A percentile compares a stretch with the other conserved stretches of the same genome.
Evolutionary conservation across 2,888 invertebrate species (phyloP).

Genomic region (Lissonota sp.): DNA sequence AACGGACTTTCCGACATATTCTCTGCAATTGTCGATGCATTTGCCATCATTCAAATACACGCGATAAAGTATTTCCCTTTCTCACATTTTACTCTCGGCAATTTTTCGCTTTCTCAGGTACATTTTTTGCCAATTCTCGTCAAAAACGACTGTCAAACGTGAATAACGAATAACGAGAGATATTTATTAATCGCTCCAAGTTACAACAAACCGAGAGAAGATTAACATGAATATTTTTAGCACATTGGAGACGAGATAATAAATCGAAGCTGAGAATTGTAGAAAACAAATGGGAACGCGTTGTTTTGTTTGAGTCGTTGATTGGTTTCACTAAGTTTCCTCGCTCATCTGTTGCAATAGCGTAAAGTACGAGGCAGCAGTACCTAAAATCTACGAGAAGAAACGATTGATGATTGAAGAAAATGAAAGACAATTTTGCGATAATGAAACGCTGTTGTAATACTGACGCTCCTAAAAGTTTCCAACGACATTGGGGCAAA

Average conservation of each 20-base stretch:
- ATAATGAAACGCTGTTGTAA: background rate
- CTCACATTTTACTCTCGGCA: no score
- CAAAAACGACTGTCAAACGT: no score
- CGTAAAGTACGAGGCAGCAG: slow-evolving; percentile 66
- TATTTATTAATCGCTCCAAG: no score
- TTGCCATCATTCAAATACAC: no score
- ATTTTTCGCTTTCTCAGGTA: no score
- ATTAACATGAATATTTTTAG: no score
- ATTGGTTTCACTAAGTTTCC: slow-evolving; percentile 20
- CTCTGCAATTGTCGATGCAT: background rate
- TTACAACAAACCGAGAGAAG: no score
- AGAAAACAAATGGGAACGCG: background rate
- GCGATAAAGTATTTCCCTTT: no score
- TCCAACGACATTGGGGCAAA: slow-evolving; percentile 72
- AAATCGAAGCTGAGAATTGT: background rate
- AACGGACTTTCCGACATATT: background rate
- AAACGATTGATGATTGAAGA: background rate
- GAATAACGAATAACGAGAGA: no score
- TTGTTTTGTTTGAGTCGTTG: background rate
- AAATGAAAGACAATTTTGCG: background rate
- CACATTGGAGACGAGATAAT: background rate
- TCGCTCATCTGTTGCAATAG: slow-evolving; percentile 65
- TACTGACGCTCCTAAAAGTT: slow-evolving; percentile 70
- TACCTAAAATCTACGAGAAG: slow-evolving; percentile 63
- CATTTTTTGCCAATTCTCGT: no score